Percentiles rank a stretch among this genome's conserved stretches.
Conservation (phyloP, 1,140 invertebrate genomes). For the Oscheius sp. region DNA sequence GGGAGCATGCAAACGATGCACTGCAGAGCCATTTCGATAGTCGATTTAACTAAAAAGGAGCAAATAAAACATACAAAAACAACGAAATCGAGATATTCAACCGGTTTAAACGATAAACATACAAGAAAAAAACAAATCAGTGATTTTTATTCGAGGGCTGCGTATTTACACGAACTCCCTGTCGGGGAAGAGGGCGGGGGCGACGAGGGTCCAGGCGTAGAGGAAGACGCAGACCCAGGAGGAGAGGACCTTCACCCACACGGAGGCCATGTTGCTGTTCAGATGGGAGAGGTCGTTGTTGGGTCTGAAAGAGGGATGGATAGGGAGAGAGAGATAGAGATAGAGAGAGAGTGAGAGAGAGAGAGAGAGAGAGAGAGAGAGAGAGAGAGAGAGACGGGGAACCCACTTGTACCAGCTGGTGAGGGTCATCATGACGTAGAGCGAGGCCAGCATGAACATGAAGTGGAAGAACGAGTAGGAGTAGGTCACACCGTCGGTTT, state of each 20-base stretch:
- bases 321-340: too few relatives aligned
- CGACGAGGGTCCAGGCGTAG: conserved; percentile 90
- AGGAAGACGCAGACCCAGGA: conserved; percentile 88
- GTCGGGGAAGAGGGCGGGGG: conserved; percentile 80
- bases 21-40: too few relatives aligned
- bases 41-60: too few relatives aligned
- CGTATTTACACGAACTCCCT: too few relatives aligned
- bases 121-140: too few relatives aligned
- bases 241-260: conserved; percentile 97
- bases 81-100: too few relatives aligned
- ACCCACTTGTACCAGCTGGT: conserved; percentile 96
- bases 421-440: conserved; percentile 99
- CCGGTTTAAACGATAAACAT: too few relatives aligned
- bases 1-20: too few relatives aligned
- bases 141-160: too few relatives aligned
- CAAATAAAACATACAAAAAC: too few relatives aligned
- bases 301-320: conserved; percentile 50
- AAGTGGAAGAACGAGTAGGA: conserved; percentile 97
- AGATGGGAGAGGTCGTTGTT: conserved; percentile 64
- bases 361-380: too few relatives aligned
- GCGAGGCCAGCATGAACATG: conserved; percentile 88
- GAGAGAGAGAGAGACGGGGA: background rate
- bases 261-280: conserved; percentile 83
- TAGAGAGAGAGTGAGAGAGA: too few relatives aligned
- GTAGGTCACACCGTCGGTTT: conserved; percentile 76